Evolutionary conservation across 1,140 invertebrate genomes (phyloP).

Genomic region (Aculops lycopersici): DNA sequence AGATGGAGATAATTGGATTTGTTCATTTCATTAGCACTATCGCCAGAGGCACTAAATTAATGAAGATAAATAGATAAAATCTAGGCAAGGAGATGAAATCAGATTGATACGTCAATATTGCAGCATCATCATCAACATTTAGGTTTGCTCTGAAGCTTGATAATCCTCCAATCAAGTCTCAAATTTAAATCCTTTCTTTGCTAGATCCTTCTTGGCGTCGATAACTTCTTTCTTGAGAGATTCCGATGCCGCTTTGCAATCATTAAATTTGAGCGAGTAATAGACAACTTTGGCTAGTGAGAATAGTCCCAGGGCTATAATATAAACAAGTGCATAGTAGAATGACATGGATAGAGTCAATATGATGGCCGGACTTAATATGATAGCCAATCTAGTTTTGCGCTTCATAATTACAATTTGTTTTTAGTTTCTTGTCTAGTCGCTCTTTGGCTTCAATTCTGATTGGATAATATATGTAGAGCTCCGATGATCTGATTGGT

Average conservation of each 20-base stretch:
- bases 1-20: background rate
- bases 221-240: slow-evolving; percentile 11
- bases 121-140: background rate
- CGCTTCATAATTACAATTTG: background rate
- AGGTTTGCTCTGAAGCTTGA: no score
- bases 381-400: background rate
- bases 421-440: no score
- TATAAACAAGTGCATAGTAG: background rate
- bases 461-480: no score
- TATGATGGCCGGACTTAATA: background rate
- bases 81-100: background rate
- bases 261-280: slow-evolving; percentile 12
- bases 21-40: background rate
- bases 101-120: background rate
- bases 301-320: slow-evolving; percentile 3
- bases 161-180: no score
- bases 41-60: background rate
- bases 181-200: slow-evolving; percentile 9
- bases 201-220: slow-evolving; percentile 10
- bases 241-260: slow-evolving; percentile 11
- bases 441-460: no score
- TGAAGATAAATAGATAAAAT: background rate
- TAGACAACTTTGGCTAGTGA: slow-evolving; percentile 10
- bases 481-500: no score
- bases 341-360: background rate